Evolutionary conservation across 2,888 invertebrate genomes (phyloP).

Genomic region (Orthosia cruda): DNA sequence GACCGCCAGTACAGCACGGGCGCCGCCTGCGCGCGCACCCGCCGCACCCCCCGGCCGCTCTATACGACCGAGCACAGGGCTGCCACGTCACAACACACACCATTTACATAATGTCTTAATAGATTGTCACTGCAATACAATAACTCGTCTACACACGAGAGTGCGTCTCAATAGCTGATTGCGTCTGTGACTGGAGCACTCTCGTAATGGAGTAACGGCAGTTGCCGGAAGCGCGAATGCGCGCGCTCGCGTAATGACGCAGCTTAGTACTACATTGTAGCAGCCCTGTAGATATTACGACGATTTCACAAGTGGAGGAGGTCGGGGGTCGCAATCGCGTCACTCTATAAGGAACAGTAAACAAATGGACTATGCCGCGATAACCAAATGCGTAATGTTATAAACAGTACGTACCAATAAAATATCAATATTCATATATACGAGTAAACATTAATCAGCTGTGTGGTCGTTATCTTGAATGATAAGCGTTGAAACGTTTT

Average conservation of each 20-base stretch:
- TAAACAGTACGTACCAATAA: conserved; percentile 27
- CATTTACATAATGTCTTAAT: conserved; percentile 69
- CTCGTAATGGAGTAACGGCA: conserved; percentile 42
- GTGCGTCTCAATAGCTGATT: conserved; percentile 58
- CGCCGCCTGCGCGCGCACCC: conserved; percentile 67
- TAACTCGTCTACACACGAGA: conserved; percentile 49
- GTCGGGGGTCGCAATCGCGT: conserved; percentile 72
- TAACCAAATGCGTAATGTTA: conserved; percentile 65
- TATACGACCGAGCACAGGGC: conserved; percentile 82
- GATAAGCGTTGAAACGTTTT: conserved; percentile 37
- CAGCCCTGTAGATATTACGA: conserved; percentile 71
- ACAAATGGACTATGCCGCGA: conserved; percentile 65
- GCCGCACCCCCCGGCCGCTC: conserved; percentile 70
- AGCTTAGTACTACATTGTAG: conserved; percentile 51
- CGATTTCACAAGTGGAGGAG: conserved; percentile 73
- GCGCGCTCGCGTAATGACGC: conserved; percentile 37
- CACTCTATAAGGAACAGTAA: conserved; percentile 67
- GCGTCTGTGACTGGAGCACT: conserved; percentile 44
- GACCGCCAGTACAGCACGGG: conserved; percentile 65
- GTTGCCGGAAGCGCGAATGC: conserved; percentile 39
- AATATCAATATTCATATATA: conserved; percentile 29
- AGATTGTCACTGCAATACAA: conserved; percentile 58
- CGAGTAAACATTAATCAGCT: conserved; percentile 62
- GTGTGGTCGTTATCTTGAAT: conserved; percentile 42
- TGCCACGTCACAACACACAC: conserved; percentile 73